Percentiles rank a stretch among this genome's conserved stretches.
These are phyloP conservation scores for Adrianichthys oophorus DNA, from an alignment of 2,797 vertebrate genomes.

Conservation along the genomic window DNA sequence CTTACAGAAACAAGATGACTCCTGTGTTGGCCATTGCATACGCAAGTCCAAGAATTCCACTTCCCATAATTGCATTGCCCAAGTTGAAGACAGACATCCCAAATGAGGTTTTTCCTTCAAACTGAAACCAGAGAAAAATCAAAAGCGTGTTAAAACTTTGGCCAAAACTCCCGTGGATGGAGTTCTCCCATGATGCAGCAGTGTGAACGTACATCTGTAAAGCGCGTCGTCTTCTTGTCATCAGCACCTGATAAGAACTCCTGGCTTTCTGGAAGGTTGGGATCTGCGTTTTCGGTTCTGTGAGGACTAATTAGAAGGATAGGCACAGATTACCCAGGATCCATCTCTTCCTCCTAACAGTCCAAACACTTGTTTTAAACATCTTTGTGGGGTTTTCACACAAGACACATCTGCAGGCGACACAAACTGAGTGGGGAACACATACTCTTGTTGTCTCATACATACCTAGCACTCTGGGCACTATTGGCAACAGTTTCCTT, in stretches of 20 bases:
- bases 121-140: constrained; percentile 69
- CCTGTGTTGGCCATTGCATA: constrained; percentile 99
- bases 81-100: constrained; percentile 99
- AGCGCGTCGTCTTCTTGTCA: constrained; percentile 86
- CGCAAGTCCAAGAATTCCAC: constrained; percentile 94
- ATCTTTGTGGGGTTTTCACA: background rate
- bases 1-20: constrained; percentile 94
- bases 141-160: background rate
- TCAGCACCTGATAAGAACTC: constrained; percentile 84
- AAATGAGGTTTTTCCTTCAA: constrained; percentile 97
- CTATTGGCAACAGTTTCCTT: constrained; percentile 75
- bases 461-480: constrained; percentile 75
- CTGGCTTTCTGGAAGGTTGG: constrained; percentile 78
- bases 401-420: background rate
- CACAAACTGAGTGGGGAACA: constrained; percentile 5
- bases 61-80: constrained; percentile 99
- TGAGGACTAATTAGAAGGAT: constrained; percentile 39
- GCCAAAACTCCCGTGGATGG: background rate
- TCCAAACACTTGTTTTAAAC: background rate
- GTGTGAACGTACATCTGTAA: constrained; percentile 87
- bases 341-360: background rate
- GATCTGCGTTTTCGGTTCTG: constrained; percentile 81
- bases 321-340: background rate
- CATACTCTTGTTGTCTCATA: constrained; percentile 24
- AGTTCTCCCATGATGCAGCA: background rate